These are phyloP conservation scores for Leptinotarsa lineolata DNA, from an alignment of 1,140 invertebrate genomes.

Conservation along the genomic window DNA sequence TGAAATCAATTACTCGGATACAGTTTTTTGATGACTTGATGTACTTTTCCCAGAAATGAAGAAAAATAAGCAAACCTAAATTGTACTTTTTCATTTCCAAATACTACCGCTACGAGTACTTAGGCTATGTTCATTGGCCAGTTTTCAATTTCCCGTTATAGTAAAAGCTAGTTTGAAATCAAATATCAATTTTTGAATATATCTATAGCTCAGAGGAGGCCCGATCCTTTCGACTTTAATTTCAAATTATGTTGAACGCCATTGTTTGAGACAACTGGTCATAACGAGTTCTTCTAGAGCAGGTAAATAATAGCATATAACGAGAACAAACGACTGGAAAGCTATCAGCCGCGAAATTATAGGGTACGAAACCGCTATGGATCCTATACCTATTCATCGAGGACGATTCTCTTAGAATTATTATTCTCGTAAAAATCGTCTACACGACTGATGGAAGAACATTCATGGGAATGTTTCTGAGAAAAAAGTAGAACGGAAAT, in stretches of 20 bases:
- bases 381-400: slow-evolving; percentile 15
- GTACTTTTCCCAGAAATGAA: no score
- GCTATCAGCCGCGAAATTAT: slow-evolving; percentile 18
- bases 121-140: no score
- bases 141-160: no score
- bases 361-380: slow-evolving; percentile 12
- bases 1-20: no score
- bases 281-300: slow-evolving; percentile 11
- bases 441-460: neutral
- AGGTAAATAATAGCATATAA: slow-evolving; percentile 24
- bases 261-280: neutral
- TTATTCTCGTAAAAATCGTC: neutral
- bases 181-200: no score
- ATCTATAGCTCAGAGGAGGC: no score
- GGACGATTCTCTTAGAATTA: slow-evolving; percentile 12
- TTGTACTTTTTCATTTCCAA: no score
- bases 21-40: no score
- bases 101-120: no score
- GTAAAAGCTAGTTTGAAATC: no score
- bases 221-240: no score
- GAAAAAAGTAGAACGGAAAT: neutral
- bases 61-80: no score
- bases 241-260: neutral
- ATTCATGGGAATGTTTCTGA: neutral
- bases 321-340: slow-evolving; percentile 16